Evolutionary conservation across 2,797 vertebrate genomes (phyloP), one percentile per base, ranked within the genome.

Genomic region (Heterohyrax brucei): DNA sequence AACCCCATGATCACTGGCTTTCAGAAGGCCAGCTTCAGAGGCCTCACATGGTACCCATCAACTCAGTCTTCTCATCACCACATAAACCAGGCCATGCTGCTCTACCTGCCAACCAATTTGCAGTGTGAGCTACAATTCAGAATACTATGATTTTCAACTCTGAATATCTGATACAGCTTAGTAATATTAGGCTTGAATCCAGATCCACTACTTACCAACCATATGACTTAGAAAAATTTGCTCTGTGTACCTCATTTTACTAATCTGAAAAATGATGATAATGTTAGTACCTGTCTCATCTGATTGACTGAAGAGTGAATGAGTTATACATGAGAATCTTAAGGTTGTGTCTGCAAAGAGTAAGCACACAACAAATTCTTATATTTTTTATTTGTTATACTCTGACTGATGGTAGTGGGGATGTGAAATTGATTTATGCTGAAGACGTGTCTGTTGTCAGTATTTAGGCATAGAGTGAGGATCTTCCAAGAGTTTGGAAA

Each of bases 1-100:
- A 94, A 72, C 87, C 50, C 80, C 59, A 87, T 85, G 97, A 87
- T 82, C 72, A 14, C 93, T 70, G 81, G 39, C 76, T 97, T 90
- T 97, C 96, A 89, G 94, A 89, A 93, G 87, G 66, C n/a, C 0
- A 66, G 72, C 83, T 97, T 95, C 94, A 86, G 5, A 87, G 64
- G 76, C 87, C 56, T 75, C 89, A 28, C 0, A 26, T 46, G n/a
- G 92, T 19, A 64, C 80, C 89, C 75, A 86, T 88, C 81, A 64
- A 75, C 61, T 78, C 82, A 22, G 46, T 70, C 59, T 82, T 80
- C 33, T 82, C 89, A 92, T 88, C 33, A 18, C 91, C 10, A 21
- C n/a, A 76, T 18, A 79, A 66, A 24, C 87, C 68, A 62, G 68
- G 33, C 53, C 24, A 10, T 13, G 44, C 56, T 50, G 44, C 83